Evolutionary conservation across 2,888 invertebrate genomes (phyloP).

Genomic region (Pandemis heparana): DNA sequence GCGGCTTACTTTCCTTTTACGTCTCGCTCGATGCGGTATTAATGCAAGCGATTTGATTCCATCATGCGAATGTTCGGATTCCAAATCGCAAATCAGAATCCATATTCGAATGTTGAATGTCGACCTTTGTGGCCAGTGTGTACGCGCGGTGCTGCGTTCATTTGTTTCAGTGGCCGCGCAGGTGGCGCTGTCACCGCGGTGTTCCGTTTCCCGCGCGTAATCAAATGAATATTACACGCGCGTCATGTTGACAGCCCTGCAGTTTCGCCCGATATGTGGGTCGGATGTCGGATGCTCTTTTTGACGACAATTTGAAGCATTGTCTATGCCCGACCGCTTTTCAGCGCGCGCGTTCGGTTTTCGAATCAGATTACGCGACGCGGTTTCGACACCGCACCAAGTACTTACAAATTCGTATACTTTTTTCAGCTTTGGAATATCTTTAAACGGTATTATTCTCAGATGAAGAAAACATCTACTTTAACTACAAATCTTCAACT

Average conservation of each 20-base stretch:
- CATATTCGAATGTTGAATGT: slow-evolving; percentile 72
- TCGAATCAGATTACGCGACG: slow-evolving; percentile 46
- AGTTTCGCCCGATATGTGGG: slow-evolving; percentile 72
- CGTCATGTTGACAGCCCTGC: slow-evolving; percentile 75
- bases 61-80: slow-evolving; percentile 52
- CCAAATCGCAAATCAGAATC: slow-evolving; percentile 68
- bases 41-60: slow-evolving; percentile 63
- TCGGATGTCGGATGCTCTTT: slow-evolving; percentile 68
- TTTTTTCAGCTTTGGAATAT: neutral
- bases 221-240: slow-evolving; percentile 84
- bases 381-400: slow-evolving; percentile 40
- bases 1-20: slow-evolving; percentile 56
- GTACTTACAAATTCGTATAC: neutral
- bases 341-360: slow-evolving; percentile 49
- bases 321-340: slow-evolving; percentile 58
- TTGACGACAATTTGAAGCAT: slow-evolving; percentile 68
- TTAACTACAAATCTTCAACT: neutral
- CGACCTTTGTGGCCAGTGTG: slow-evolving; percentile 67
- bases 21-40: slow-evolving; percentile 57
- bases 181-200: slow-evolving; percentile 76
- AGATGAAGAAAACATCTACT: neutral
- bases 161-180: slow-evolving; percentile 66
- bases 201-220: slow-evolving; percentile 79
- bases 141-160: slow-evolving; percentile 55
- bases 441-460: neutral